These are phyloP conservation scores for Orussus abietinus DNA, from an alignment of 1,140 invertebrate species.

Conservation along the genomic window DNA sequence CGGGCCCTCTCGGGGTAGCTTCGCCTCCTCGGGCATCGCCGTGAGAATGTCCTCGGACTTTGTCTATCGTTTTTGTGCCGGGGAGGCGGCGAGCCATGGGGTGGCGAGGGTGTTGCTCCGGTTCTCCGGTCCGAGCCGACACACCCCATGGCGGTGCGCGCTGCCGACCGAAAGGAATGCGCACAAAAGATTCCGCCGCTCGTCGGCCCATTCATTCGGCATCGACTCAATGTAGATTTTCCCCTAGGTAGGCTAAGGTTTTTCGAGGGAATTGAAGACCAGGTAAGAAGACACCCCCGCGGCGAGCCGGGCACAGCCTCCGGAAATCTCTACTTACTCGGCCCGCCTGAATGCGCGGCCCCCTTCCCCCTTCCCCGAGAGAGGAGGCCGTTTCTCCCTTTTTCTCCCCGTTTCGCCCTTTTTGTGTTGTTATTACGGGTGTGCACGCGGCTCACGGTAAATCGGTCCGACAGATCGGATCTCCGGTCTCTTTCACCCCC, in stretches of 20 bases:
- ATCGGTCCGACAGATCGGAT: slow-evolving; percentile 35
- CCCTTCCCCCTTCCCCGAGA: slow-evolving; percentile 3
- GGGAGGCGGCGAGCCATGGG: no score
- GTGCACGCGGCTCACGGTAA: slow-evolving; percentile 27
- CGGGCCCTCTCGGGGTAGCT: no score
- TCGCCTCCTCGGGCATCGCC: no score
- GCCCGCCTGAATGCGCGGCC: slow-evolving; percentile 33
- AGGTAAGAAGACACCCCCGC: slow-evolving; percentile 33
- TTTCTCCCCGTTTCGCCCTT: slow-evolving; percentile 1
- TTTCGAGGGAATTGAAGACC: slow-evolving; percentile 8
- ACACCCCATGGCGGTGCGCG: no score
- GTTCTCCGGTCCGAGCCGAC: no score
- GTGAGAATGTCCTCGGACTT: no score
- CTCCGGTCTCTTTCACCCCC: no score
- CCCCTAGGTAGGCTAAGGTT: slow-evolving; percentile 33
- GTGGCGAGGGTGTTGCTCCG: no score
- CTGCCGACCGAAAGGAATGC: slow-evolving; percentile 9
- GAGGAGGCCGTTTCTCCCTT: slow-evolving; percentile 3
- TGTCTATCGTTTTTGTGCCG: no score
- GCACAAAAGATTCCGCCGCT: slow-evolving; percentile 36
- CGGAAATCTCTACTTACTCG: slow-evolving; percentile 51
- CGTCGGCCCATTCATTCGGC: slow-evolving; percentile 33
- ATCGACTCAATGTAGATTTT: slow-evolving; percentile 41
- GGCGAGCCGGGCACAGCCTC: slow-evolving; percentile 26
- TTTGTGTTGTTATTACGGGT: slow-evolving; percentile 26